Conservation (phyloP, 2,797 vertebrate species). For the Liasis olivaceus region DNA sequence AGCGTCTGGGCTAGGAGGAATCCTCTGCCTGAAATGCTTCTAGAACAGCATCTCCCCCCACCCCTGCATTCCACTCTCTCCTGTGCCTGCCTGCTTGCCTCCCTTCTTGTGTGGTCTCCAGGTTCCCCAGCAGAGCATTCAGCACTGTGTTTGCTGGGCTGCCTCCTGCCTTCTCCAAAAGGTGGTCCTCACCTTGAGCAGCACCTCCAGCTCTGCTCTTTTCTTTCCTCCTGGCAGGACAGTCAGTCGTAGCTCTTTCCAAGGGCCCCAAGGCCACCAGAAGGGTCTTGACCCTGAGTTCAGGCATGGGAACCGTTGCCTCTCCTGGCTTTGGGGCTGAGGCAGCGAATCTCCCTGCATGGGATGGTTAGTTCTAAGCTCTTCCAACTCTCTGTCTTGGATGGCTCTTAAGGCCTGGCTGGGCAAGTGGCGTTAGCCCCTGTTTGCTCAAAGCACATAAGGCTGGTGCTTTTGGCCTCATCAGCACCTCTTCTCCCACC, state of each 20-base stretch:
- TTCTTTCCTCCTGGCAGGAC: neutral
- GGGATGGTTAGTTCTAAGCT: neutral
- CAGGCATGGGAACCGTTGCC: neutral
- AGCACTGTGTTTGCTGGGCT: neutral
- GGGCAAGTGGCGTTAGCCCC: neutral
- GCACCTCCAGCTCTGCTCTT: neutral
- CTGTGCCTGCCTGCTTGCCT: neutral
- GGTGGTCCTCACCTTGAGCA: neutral
- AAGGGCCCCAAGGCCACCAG: neutral
- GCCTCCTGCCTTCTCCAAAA: neutral
- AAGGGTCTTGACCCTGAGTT: neutral
- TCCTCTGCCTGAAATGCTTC: neutral
- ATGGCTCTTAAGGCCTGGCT: neutral
- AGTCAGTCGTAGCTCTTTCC: neutral
- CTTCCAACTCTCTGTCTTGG: neutral
- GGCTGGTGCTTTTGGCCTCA: neutral
- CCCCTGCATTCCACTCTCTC: neutral
- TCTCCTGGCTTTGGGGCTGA: too few species aligned
- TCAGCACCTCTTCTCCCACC: neutral
- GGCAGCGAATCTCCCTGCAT: neutral
- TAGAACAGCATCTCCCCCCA: neutral
- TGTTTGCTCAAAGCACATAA: too few species aligned
- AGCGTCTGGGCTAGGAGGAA: neutral
- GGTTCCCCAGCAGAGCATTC: neutral
- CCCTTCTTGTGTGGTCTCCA: neutral